phyloP scores from a whole-genome alignment of 2,113 vertebrate genomes.

The Zootoca vivipara region DNA sequence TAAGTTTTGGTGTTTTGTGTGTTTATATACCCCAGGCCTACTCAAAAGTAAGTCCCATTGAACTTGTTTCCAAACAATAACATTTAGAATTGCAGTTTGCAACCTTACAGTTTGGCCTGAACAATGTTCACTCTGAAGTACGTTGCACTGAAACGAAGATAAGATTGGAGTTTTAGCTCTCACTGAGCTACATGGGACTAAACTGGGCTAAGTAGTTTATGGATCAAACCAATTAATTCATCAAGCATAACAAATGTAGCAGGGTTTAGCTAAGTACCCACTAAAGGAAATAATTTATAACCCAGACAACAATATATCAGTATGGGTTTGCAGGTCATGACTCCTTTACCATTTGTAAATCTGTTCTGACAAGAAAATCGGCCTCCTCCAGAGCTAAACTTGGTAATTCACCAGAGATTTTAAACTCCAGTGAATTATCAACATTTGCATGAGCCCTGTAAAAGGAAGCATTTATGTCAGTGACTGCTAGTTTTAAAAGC shows the following conservation, averaged over 20 bases:
- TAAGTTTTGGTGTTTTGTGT: background rate
- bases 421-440: slow-evolving; percentile 50
- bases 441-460: slow-evolving; percentile 7
- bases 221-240: background rate
- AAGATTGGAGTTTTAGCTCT: background rate
- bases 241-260: slow-evolving; percentile 12
- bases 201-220: background rate
- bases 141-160: background rate
- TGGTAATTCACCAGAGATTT: slow-evolving; percentile 55
- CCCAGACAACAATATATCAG: slow-evolving; percentile 44
- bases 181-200: background rate
- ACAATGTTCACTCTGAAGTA: background rate
- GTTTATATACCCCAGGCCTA: background rate
- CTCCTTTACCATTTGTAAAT: slow-evolving; percentile 47
- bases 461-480: slow-evolving; percentile 37
- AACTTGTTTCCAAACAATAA: background rate
- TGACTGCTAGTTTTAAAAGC: slow-evolving; percentile 13
- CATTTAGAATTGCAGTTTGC: background rate
- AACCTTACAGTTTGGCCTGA: background rate
- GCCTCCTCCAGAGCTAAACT: slow-evolving; percentile 13
- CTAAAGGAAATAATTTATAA: slow-evolving; percentile 36
- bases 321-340: slow-evolving; percentile 57
- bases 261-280: slow-evolving; percentile 29
- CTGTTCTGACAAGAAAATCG: slow-evolving; percentile 58
- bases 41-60: background rate